phyloP scores from a whole-genome alignment of 2,113 vertebrate species.

The Pyxicephalus adspersus region DNA sequence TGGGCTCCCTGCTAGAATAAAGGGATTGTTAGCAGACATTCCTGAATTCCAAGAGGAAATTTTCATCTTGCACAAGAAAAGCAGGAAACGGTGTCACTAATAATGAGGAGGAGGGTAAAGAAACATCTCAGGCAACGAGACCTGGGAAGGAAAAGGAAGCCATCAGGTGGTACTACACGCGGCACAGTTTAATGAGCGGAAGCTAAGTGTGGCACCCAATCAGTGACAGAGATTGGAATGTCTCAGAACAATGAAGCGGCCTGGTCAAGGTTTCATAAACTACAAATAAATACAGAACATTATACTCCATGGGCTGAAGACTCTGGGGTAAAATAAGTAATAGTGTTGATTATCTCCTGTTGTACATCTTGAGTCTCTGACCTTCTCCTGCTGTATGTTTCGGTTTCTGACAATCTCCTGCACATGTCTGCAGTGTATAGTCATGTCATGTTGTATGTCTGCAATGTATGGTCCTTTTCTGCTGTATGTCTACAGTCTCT shows the following conservation, averaged over 20 bases:
- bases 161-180: conserved; percentile 33
- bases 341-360: too few relatives aligned
- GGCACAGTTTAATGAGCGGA: conserved; percentile 23
- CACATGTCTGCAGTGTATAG: too few relatives aligned
- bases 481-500: too few relatives aligned
- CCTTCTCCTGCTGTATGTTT: too few relatives aligned
- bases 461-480: too few relatives aligned
- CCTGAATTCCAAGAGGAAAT: conserved; percentile 9
- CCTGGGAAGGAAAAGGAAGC: conserved; percentile 27
- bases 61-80: conserved; percentile 18
- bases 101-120: background rate
- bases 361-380: too few relatives aligned
- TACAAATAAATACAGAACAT: too few relatives aligned
- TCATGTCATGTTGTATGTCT: too few relatives aligned
- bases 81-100: conserved; percentile 25
- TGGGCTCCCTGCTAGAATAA: background rate
- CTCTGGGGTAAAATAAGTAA: too few relatives aligned
- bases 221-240: background rate
- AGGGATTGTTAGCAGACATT: background rate
- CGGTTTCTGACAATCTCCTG: too few relatives aligned
- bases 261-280: too few relatives aligned
- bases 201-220: background rate
- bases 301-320: too few relatives aligned
- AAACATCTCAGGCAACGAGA: conserved; percentile 1
- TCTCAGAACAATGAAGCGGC: background rate